Conservation (phyloP, 1,140 invertebrate genomes). For the Drosophila trapezifrons region DNA sequence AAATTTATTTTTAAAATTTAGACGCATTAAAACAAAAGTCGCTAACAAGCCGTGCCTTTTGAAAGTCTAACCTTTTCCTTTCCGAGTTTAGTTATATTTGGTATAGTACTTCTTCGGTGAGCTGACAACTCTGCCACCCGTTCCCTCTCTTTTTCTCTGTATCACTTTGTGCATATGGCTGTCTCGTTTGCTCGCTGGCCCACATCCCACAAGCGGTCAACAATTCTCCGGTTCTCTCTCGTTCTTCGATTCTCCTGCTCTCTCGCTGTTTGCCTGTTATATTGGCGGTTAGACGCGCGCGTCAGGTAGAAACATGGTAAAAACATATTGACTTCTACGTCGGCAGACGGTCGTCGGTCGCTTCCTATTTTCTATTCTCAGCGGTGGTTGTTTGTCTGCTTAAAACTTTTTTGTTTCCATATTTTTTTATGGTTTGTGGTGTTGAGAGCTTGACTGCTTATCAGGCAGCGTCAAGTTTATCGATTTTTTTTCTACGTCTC, state of each 20-base stretch:
- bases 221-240: slow-evolving; percentile 27
- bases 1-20: background rate
- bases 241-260: slow-evolving; percentile 51
- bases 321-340: slow-evolving; percentile 23
- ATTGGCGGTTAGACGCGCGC: slow-evolving; percentile 84
- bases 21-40: background rate
- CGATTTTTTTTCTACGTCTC: slow-evolving; percentile 55
- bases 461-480: slow-evolving; percentile 56
- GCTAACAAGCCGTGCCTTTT: background rate
- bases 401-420: slow-evolving; percentile 22
- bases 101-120: background rate
- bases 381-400: slow-evolving; percentile 45
- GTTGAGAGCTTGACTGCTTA: slow-evolving; percentile 33
- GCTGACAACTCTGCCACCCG: slow-evolving; percentile 39
- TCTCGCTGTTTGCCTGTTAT: slow-evolving; percentile 80
- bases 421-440: slow-evolving; percentile 11
- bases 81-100: background rate
- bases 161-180: slow-evolving; percentile 4
- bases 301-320: slow-evolving; percentile 69
- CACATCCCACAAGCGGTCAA: slow-evolving; percentile 44
- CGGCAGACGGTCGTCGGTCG: slow-evolving; percentile 25
- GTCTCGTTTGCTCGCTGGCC: slow-evolving; percentile 30
- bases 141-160: slow-evolving; percentile 3
- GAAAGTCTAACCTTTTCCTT: background rate
- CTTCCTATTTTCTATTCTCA: slow-evolving; percentile 44